These are phyloP conservation scores for Leptinotarsa rubiginosa DNA, from an alignment of 2,888 invertebrate species.

Conservation along the genomic window DNA sequence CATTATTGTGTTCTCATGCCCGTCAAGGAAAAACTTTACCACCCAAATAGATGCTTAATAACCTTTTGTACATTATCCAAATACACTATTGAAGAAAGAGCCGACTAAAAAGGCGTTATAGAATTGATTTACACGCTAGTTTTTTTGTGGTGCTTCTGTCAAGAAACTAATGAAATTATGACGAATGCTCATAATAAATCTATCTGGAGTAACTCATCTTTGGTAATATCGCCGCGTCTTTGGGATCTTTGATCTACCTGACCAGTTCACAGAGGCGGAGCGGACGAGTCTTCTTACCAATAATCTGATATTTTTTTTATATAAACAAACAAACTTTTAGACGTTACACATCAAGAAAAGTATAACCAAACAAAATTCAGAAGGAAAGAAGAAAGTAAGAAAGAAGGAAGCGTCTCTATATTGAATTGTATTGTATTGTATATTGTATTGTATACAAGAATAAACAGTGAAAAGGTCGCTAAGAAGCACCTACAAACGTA, in stretches of 20 bases:
- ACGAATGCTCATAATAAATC: conserved; percentile 45
- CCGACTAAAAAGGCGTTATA: conserved; percentile 43
- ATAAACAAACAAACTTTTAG: too few species aligned
- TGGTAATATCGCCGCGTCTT: conserved; percentile 30
- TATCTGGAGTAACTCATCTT: conserved; percentile 34
- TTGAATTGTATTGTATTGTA: too few species aligned
- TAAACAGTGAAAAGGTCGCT: too few species aligned
- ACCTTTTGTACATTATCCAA: conserved; percentile 29
- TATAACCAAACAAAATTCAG: too few species aligned
- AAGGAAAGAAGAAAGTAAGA: too few species aligned
- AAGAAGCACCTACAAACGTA: too few species aligned
- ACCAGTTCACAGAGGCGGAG: conserved; percentile 10
- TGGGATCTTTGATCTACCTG: conserved; percentile 33
- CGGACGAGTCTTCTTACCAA: background rate
- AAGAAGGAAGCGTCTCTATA: too few species aligned
- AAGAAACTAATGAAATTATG: conserved; percentile 47
- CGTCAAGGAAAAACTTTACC: conserved; percentile 14
- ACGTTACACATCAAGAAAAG: too few species aligned
- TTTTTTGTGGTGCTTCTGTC: conserved; percentile 39
- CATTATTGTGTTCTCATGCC: background rate
- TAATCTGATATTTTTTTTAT: background rate
- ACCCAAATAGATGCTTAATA: conserved; percentile 33
- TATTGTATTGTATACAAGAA: too few species aligned
- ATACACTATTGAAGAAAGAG: conserved; percentile 31
- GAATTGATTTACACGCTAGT: conserved; percentile 45